Conservation (phyloP, 2,888 invertebrate species). For the Pandemis corylana region DNA sequence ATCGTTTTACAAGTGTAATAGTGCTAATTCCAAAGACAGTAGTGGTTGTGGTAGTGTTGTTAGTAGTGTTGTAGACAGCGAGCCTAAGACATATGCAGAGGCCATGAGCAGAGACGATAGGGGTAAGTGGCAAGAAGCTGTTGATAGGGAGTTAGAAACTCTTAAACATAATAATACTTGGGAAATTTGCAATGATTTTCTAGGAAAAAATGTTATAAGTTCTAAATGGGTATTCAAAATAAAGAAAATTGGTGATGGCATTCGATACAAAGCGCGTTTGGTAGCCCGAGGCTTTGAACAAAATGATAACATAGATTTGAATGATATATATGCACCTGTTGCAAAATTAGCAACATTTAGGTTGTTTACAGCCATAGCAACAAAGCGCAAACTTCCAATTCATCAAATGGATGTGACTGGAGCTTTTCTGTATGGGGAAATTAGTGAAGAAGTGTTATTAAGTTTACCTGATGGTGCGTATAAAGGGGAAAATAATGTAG, state of each 20-base stretch:
- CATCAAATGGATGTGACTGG: conserved; percentile 33
- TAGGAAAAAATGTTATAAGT: conserved; percentile 39
- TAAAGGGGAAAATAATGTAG: conserved; percentile 29
- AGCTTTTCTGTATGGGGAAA: conserved; percentile 33
- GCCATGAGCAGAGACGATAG: conserved; percentile 24
- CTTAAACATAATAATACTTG: conserved; percentile 46
- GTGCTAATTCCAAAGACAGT: conserved; percentile 12
- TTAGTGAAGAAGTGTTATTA: conserved; percentile 25
- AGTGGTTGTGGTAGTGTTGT: too few species aligned
- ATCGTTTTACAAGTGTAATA: conserved; percentile 18
- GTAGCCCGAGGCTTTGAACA: conserved; percentile 50
- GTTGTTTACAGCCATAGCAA: conserved; percentile 42
- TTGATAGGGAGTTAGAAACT: conserved; percentile 27
- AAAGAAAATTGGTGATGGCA: conserved; percentile 38
- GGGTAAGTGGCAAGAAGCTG: conserved; percentile 45
- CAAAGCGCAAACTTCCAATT: conserved; percentile 41
- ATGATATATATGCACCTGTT: conserved; percentile 45
- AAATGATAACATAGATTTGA: conserved; percentile 36
- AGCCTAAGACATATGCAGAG: conserved; percentile 17
- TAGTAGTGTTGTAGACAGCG: not conserved
- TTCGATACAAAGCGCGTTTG: conserved; percentile 47
- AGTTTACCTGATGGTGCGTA: conserved; percentile 41
- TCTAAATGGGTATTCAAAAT: conserved; percentile 52
- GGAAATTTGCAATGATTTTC: conserved; percentile 40
- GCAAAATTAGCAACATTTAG: conserved; percentile 44